Evolutionary conservation across 2,797 vertebrate genomes (phyloP).

Genomic region (Gadopsis bispinosus): DNA sequence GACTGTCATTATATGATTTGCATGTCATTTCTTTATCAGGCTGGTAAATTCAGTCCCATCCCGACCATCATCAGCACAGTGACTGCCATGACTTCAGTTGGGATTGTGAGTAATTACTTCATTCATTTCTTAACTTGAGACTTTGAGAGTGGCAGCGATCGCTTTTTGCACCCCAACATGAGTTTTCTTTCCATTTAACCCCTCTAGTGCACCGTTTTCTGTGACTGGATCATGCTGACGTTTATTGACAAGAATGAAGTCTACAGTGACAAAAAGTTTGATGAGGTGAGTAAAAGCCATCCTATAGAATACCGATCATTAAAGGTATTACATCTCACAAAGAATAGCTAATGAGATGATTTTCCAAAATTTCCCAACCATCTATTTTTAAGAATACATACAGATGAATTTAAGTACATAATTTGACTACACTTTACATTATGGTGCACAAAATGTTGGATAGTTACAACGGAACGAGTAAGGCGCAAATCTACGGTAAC

Average conservation of each 20-base stretch:
- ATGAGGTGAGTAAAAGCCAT: slow-evolving; percentile 84
- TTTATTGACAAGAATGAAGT: slow-evolving; percentile 93
- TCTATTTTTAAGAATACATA: background rate
- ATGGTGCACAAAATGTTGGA: background rate
- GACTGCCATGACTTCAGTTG: slow-evolving; percentile 92
- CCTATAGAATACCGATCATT: background rate
- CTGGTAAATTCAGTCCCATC: slow-evolving; percentile 93
- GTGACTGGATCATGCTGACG: slow-evolving; percentile 95
- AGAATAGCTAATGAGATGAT: background rate
- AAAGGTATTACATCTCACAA: background rate
- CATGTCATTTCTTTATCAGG: slow-evolving; percentile 78
- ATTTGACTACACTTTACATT: background rate
- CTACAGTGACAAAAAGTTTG: slow-evolving; percentile 92
- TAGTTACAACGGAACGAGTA: background rate
- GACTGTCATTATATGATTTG: background rate
- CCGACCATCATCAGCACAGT: slow-evolving; percentile 94
- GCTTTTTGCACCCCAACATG: background rate
- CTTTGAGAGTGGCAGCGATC: background rate
- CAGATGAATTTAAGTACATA: background rate
- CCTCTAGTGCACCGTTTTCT: slow-evolving; percentile 91
- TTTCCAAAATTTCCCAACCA: background rate
- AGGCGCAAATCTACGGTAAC: background rate
- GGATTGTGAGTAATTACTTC: slow-evolving; percentile 87
- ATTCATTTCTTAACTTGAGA: background rate
- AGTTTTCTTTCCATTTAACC: background rate